Percentiles rank a stretch among this genome's conserved stretches.
Evolutionary conservation across 2,888 invertebrate genomes (phyloP).

Genomic region (Monochamus alternatus): DNA sequence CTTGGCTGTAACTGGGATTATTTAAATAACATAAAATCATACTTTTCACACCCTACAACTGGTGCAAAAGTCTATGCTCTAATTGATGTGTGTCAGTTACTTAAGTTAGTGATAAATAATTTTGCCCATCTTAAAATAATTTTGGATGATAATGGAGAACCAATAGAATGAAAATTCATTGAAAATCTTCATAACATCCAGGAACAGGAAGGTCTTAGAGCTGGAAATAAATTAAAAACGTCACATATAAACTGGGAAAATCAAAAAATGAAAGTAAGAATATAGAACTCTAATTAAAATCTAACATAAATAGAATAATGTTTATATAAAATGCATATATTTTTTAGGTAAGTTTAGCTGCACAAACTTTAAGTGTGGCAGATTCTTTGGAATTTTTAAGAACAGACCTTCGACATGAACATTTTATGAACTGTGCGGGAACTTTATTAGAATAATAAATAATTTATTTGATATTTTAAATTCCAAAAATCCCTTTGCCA

Average conservation of each 20-base stretch:
- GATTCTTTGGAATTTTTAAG: constrained; percentile 20
- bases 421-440: neutral
- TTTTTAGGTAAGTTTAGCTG: constrained; percentile 31
- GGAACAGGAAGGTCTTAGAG: constrained; percentile 23
- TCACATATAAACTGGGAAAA: too few relatives aligned
- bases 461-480: constrained; percentile 27
- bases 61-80: too few relatives aligned
- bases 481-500: constrained; percentile 22
- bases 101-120: constrained; percentile 15
- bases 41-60: neutral
- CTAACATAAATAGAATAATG: neutral
- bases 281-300: neutral
- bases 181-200: constrained; percentile 8
- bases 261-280: too few relatives aligned
- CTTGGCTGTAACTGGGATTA: constrained; percentile 42
- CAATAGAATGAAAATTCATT: neutral
- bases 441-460: constrained; percentile 1
- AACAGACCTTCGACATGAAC: neutral
- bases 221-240: too few relatives aligned
- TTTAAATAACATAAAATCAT: constrained; percentile 15
- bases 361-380: constrained; percentile 24
- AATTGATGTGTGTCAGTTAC: neutral
- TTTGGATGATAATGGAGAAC: neutral
- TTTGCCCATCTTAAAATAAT: neutral
- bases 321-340: neutral